Percentiles rank a stretch among this genome's conserved stretches.
These are phyloP conservation scores for Araneus ventricosus DNA, from an alignment of 1,140 invertebrate genomes.

Conservation along the genomic window DNA sequence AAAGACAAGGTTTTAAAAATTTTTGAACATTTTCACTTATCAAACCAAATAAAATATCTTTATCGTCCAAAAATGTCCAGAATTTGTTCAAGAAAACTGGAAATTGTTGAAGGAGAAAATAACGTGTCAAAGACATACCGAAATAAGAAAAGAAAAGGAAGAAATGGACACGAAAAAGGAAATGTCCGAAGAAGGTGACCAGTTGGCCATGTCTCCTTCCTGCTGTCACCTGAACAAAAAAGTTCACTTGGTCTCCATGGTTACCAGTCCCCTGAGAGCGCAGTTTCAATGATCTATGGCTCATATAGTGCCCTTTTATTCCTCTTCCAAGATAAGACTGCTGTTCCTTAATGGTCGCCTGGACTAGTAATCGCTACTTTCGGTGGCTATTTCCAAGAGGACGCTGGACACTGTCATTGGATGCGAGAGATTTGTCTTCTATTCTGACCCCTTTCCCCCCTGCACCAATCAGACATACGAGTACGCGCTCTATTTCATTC, in stretches of 20 bases:
- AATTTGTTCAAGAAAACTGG: conserved; percentile 55
- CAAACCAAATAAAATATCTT: conserved; percentile 26
- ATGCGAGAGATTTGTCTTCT: conserved; percentile 73
- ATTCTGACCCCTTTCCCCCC: conserved; percentile 67
- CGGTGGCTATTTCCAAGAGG: conserved; percentile 70
- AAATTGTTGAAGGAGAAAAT: conserved; percentile 72
- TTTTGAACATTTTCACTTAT: conserved; percentile 20
- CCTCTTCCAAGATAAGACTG: conserved; percentile 64
- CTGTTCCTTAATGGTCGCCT: conserved; percentile 72
- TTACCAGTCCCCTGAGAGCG: conserved; percentile 66
- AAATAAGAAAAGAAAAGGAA: conserved; percentile 62
- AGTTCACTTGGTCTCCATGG: conserved; percentile 67
- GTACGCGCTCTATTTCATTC: conserved; percentile 56
- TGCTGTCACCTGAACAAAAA: conserved; percentile 75
- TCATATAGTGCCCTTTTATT: conserved; percentile 73
- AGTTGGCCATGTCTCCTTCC: conserved; percentile 74
- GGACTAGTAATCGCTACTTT: conserved; percentile 74
- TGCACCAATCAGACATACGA: conserved; percentile 70
- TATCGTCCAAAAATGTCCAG: background rate
- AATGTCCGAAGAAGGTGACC: conserved; percentile 73
- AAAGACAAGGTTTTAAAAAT: background rate
- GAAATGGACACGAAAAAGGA: conserved; percentile 73
- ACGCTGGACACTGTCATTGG: conserved; percentile 75
- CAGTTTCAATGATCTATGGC: conserved; percentile 74
- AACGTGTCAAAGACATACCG: conserved; percentile 59